Evolutionary conservation across 1,140 invertebrate genomes (phyloP), one percentile per base, ranked within the genome.

Genomic region (Berghia stephanieae): DNA sequence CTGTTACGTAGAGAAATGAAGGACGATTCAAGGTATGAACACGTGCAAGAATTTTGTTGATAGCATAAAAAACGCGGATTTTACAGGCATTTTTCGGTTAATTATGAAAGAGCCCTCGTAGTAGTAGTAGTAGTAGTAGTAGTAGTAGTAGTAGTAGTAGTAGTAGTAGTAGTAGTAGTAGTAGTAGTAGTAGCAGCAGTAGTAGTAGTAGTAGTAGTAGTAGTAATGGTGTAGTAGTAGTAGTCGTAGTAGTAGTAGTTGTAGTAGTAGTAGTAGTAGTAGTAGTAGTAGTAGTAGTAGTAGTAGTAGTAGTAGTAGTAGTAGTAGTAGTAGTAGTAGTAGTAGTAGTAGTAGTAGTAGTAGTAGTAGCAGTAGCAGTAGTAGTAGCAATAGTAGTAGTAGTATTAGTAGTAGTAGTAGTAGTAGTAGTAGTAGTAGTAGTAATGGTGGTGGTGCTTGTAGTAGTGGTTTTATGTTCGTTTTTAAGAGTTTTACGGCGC

Each of bases 301-400:
- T 67, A 67, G 63, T 67, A 67, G 63, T 67, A 67, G 63, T 67
- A 1, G 63, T 1, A 1, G 63, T 1, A 1, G 63, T 1, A 1
- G 63, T 1, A 67, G 63, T 1, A 67, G 63, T 67, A 67, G 63
- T 1, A 67, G 63, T 67, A 0, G 63, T 67, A 1, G 63, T 67
- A 1, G 63, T 67, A 1, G 63, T 67, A 67, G 63, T 67, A 67
- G 63, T 67, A 67, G 63, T 67, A 67, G 63, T 67, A 67, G 63
- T 67, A 1, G 63, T 67, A 1, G 63, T 67, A 67, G 63, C 0
- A 34, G 46, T 52, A 52, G 46, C n/a, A 67, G 63, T 0, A 67
- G 63, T 0, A 67, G 63, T 67, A 1, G 63, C 31, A 67, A 27
- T 67, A 52, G 46, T 52, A 52, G 46, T 52, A 52, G 46, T 52